Conservation (phyloP, 2,888 invertebrate genomes). For the Heteromurus nitidus region DNA sequence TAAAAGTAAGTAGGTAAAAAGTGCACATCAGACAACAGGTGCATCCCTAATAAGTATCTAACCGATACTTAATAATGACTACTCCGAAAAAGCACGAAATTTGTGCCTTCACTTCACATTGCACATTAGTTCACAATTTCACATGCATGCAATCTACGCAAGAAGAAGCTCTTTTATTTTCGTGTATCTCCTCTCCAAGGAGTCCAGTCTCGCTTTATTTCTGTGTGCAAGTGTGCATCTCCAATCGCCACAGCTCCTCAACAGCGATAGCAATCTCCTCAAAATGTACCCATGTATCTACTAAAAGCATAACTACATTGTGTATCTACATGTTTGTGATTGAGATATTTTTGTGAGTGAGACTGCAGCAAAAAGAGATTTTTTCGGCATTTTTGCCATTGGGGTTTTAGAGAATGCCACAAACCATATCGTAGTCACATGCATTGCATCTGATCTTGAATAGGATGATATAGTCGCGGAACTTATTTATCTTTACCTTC, state of each 20-base stretch:
- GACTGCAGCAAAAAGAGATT: not conserved
- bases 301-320: not conserved
- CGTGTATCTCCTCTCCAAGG: not conserved
- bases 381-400: not conserved
- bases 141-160: not conserved
- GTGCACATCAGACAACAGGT: too few species aligned
- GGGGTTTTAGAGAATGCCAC: not conserved
- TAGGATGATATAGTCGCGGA: not conserved
- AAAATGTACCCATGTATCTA: not conserved
- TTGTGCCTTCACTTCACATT: not conserved
- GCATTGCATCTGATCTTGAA: conserved; percentile 28
- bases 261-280: not conserved
- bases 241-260: not conserved
- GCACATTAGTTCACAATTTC: not conserved
- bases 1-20: too few species aligned
- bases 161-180: not conserved
- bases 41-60: too few species aligned
- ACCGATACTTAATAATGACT: too few species aligned
- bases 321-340: not conserved
- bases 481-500: too few species aligned
- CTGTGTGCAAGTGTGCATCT: not conserved
- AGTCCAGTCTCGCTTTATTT: not conserved
- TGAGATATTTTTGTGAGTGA: not conserved
- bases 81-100: conserved; percentile 28
- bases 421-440: conserved; percentile 3